Evolutionary conservation across 2,113 vertebrate genomes (phyloP), one percentile per base, ranked within the genome.

Genomic region (Pygoscelis antarcticus): DNA sequence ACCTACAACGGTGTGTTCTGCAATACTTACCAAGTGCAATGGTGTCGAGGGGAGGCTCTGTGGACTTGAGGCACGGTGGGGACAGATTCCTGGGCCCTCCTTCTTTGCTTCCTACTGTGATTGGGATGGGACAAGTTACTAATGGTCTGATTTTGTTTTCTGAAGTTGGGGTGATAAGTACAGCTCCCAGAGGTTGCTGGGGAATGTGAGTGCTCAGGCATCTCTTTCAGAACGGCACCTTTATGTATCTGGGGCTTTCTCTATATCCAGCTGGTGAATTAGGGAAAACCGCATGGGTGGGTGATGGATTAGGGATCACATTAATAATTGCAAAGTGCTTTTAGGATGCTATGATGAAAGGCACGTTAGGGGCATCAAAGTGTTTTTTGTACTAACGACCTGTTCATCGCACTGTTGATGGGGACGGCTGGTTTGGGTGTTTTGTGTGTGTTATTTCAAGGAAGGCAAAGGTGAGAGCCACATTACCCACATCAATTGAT

Each of bases 321-420:
- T 22, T n/a, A 97, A 96, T 96, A 97, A 97, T 72, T 97, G 97
- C 98, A 94, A 98, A 78, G 55, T 9, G 51, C 64, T 93, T 65
- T 44, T 11, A 34, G 83, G 76, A 15, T 74, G 76, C 97, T 98
- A 96, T 96, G 97, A 92, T 97, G 97, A 98, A 98, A 98, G 98
- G 98, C 98, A 64, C 0, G 0, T 36, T 14, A 32, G 29, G 68
- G 57, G 40, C 86, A 83, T 74, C 90, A 70, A 20, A 93, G 68
- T 4, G 47, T 0, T 5, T 65, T 54, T 54, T 75, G 68, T 89
- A 16, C 57, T 52, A 13, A 44, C 0, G 2, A 42, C 42, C 60
- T 60, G 68, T 16, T 70, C 36, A 2, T 10, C 8, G 2, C 42
- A 54, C 0, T 4, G 77, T 89, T 74, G 69, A 66, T 81, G 79